Evolutionary conservation across 2,797 vertebrate genomes (phyloP), one percentile per base, ranked within the genome.

Genomic region (Pseudochirops corinnae): DNA sequence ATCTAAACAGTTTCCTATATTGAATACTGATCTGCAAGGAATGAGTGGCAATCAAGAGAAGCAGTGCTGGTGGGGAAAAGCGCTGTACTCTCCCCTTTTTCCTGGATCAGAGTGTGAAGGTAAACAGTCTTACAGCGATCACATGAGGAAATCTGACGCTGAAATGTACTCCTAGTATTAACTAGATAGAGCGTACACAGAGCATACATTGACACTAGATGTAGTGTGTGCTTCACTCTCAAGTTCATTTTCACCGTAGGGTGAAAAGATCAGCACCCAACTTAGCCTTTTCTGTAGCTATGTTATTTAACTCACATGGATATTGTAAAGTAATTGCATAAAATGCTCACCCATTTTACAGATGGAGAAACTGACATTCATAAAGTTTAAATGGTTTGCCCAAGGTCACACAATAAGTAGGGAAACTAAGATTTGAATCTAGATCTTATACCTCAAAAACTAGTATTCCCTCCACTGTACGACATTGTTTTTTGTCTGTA

Each of bases 31-130:
- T 98, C 98, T 99, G 96, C 99, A 99, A 98, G 99, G 98, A 98
- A 98, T 99, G 98, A 99, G 98, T 96, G 98, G 98, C 98, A 99
- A 98, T 98, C 99, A 99, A 98, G 99, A 99, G 96, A 99, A 99
- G 97, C 99, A 99, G 93, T 99, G 98, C 98, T 99, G 99, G 99
- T 99, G 99, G 99, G 99, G 99, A 98, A 99, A 99, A 98, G 99
- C 99, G 62, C 98, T 99, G 97, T 99, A 99, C 98, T 99, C 99
- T 94, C 99, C 99, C 94, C 98, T 99, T 96, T 99, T 99, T 98
- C 99, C 99, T 98, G 98, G 99, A 95, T 99, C 99, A 60, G 99
- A 99, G 97, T 99, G 99, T 99, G 99, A 99, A 99, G 99, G 99
- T 99, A 99, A 99, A 98, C 93, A 98, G 93, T 0, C 50, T 29